A percentile compares a stretch with the other conserved stretches of the same genome.
phyloP scores from a whole-genome alignment of 1,140 invertebrate species.

The Cotesia vestalis region DNA sequence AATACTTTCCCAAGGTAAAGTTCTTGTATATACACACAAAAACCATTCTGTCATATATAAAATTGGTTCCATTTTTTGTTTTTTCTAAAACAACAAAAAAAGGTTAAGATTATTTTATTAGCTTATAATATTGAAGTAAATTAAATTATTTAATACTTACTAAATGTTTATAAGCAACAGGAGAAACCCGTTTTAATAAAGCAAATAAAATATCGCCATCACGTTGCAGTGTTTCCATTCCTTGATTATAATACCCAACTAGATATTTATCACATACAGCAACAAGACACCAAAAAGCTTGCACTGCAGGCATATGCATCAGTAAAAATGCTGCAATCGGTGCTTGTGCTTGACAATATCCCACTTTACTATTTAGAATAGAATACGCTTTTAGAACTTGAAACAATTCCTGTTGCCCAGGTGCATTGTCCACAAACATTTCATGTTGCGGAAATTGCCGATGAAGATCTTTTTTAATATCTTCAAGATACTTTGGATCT shows the following conservation, averaged over 20 bases:
- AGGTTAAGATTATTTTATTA: neutral
- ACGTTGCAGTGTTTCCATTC: slow-evolving; percentile 84
- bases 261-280: slow-evolving; percentile 90
- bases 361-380: slow-evolving; percentile 89
- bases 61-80: slow-evolving; percentile 92
- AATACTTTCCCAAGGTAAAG: slow-evolving; percentile 92
- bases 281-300: slow-evolving; percentile 97
- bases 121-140: slow-evolving; percentile 9
- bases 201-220: slow-evolving; percentile 94
- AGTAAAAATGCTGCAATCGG: slow-evolving; percentile 95
- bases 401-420: slow-evolving; percentile 92
- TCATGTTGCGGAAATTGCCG: slow-evolving; percentile 96
- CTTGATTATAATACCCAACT: slow-evolving; percentile 88
- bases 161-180: slow-evolving; percentile 87
- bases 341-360: slow-evolving; percentile 97
- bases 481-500: slow-evolving; percentile 88
- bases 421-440: slow-evolving; percentile 92
- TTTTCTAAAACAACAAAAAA: slow-evolving; percentile 70
- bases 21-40: slow-evolving; percentile 92
- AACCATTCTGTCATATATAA: slow-evolving; percentile 99
- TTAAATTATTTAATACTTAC: slow-evolving; percentile 62
- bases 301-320: slow-evolving; percentile 97
- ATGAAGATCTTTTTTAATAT: slow-evolving; percentile 95
- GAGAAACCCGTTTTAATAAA: slow-evolving; percentile 86
- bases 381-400: slow-evolving; percentile 96